These are phyloP conservation scores for Malachius bipustulatus DNA, from an alignment of 2,888 invertebrate species.

Conservation along the genomic window DNA sequence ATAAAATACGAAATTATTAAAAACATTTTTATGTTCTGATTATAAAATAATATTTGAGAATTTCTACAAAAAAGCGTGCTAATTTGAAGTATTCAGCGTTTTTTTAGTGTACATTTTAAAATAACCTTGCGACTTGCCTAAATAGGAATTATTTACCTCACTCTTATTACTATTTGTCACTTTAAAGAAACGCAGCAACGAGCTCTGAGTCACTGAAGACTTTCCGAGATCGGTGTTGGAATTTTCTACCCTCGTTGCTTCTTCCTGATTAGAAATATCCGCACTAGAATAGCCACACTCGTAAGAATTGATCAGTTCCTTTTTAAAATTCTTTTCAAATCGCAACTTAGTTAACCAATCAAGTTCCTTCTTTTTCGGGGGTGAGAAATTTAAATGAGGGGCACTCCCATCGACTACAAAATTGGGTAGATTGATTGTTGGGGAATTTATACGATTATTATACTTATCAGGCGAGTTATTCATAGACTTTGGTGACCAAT, in stretches of 20 bases:
- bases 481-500: slow-evolving; percentile 17
- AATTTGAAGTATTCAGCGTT: too few species aligned
- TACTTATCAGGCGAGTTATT: slow-evolving; percentile 18
- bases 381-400: slow-evolving; percentile 63
- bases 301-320: slow-evolving; percentile 14
- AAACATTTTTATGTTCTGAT: too few species aligned
- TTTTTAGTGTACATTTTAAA: too few species aligned
- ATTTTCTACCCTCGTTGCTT: too few species aligned
- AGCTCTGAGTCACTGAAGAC: neutral
- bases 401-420: slow-evolving; percentile 65
- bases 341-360: slow-evolving; percentile 63
- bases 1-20: too few species aligned
- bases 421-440: slow-evolving; percentile 63
- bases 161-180: neutral
- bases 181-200: neutral
- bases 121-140: too few species aligned
- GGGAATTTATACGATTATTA: slow-evolving; percentile 37
- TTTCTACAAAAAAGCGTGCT: too few species aligned
- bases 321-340: slow-evolving; percentile 39
- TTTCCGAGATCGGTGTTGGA: neutral
- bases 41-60: too few species aligned
- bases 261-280: neutral
- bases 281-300: neutral
- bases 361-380: slow-evolving; percentile 51
- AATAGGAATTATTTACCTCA: too few species aligned